Conservation (phyloP, 2,113 vertebrate genomes). For the Promerops cafer region DNA sequence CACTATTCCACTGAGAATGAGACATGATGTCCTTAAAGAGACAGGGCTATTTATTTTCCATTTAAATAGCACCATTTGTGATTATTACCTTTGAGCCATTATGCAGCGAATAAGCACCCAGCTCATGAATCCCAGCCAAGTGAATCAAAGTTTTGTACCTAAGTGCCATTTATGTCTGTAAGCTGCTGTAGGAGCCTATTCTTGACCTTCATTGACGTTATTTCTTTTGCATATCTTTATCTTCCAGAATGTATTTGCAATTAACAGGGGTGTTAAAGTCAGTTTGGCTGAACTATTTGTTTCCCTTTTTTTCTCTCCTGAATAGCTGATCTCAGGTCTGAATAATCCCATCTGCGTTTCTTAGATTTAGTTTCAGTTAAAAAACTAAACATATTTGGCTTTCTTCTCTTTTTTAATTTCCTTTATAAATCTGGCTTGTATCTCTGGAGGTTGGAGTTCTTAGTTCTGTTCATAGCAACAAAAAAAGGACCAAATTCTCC, state of each 20-base stretch:
- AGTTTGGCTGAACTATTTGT: neutral
- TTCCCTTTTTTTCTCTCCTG: neutral
- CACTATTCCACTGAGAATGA: slow-evolving; percentile 37
- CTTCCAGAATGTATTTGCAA: neutral
- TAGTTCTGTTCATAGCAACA: neutral
- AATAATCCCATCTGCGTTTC: neutral
- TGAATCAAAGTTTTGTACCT: slow-evolving; percentile 26
- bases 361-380: neutral
- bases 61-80: slow-evolving; percentile 50
- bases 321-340: neutral
- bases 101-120: slow-evolving; percentile 9
- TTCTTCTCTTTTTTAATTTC: neutral
- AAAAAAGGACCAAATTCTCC: neutral
- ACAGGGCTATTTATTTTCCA: slow-evolving; percentile 52
- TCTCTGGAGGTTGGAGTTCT: neutral
- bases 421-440: neutral
- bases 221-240: neutral
- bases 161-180: neutral
- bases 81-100: slow-evolving; percentile 18
- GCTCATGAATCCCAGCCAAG: slow-evolving; percentile 30
- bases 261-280: neutral
- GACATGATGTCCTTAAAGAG: slow-evolving; percentile 46
- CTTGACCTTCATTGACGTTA: neutral
- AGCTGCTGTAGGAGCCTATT: neutral
- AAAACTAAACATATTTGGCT: neutral